Base-by-base conservation (phyloP, 2,113 vertebrate species). In the Pao palembangensis region DNA sequence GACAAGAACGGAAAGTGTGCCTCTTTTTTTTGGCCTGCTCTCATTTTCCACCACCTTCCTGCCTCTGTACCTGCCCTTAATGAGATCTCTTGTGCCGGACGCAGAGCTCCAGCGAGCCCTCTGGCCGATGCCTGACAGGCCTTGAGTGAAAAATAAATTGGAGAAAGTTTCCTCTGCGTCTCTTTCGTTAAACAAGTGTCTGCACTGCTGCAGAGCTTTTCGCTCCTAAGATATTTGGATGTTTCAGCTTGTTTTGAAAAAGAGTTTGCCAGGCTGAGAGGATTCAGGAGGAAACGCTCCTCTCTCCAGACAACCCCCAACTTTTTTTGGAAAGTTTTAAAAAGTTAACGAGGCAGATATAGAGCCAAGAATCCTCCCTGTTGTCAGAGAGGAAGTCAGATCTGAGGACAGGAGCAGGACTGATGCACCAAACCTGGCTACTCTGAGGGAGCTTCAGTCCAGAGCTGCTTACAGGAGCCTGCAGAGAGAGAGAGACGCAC, bases 31-130 rank as follows among this genome's bases (percentile, higher is more conserved):
- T 76, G 73, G 72, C 69, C 25, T 61, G 1, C 28, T 49, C 48
- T 71, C 6, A 51, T 81, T 76, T 80, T 76, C 71, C 83, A 69
- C 25, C 70, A 67, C 67, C 70, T 62, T 61, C 42, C 55, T 48
- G 34, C 34, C 58, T 51, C 41, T 5, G 23, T 73, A 80, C 69
- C 75, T 85, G 71, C 58, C 49, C 31, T 49, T 67, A 66, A 64
- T 31, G 52, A 70, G 66, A 60, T 53, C 64, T 70, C 52, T 31
- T 38, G 64, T 53, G 55, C 61, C 21, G 8, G 10, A 50, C 47
- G 54, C 31, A 23, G 53, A 43, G 57, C 66, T 31, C 59, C 3
- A 47, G 38, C 3, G 3, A 31, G 44, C 53, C 8, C 21, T 18
- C 20, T 12, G 51, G 20, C 59, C 6, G 25, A 28, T 28, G 5